phyloP scores from a whole-genome alignment of 2,113 vertebrate species.

The Mesoclemmys tuberculata region DNA sequence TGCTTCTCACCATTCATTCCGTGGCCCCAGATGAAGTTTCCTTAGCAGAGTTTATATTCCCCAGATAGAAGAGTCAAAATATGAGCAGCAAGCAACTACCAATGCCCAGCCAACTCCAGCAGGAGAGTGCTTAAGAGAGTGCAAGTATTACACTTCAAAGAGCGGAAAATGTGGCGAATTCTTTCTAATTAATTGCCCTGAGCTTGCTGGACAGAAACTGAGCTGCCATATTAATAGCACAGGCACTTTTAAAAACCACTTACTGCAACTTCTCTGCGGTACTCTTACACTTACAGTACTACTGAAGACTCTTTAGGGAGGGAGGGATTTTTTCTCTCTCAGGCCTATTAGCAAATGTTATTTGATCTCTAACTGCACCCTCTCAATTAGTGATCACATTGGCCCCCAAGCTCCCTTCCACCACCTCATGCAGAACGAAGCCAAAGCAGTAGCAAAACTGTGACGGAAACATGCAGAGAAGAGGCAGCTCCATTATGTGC shows the following conservation, averaged over 20 bases:
- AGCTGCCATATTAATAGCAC: neutral
- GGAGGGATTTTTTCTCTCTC: neutral
- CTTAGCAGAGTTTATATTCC: constrained; percentile 47
- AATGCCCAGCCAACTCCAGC: constrained; percentile 36
- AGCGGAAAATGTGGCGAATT: neutral
- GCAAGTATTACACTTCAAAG: constrained; percentile 20
- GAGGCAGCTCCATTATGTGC: neutral
- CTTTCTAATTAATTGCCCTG: constrained; percentile 49
- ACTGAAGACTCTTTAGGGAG: neutral
- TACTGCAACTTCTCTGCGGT: neutral
- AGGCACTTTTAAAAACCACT: neutral
- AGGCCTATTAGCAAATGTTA: neutral
- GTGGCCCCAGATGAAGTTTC: constrained; percentile 56
- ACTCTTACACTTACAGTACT: neutral
- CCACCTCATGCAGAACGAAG: neutral
- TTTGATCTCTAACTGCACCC: neutral
- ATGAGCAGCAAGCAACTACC: constrained; percentile 60
- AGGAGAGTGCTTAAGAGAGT: constrained; percentile 38
- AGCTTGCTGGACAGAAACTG: neutral
- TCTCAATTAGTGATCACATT: neutral
- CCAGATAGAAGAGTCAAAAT: constrained; percentile 34
- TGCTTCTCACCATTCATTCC: constrained; percentile 66
- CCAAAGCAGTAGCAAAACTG: neutral
- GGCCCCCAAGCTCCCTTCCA: neutral
- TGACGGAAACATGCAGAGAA: neutral